Percentiles rank a stretch among this genome's conserved stretches.
phyloP scores from a whole-genome alignment of 2,888 invertebrate species.

The Geotrupes spiniger region DNA sequence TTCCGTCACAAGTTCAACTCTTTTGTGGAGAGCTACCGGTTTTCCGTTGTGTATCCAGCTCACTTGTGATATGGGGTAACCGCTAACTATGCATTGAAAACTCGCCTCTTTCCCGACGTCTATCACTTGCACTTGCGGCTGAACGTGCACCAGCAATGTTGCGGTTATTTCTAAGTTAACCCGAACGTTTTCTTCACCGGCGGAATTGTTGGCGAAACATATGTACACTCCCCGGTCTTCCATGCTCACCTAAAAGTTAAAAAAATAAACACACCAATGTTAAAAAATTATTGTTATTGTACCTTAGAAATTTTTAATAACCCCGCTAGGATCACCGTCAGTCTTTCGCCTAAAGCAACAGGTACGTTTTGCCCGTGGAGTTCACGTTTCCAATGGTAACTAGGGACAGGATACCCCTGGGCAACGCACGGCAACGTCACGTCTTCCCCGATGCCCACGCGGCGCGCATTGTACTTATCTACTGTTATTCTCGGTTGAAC shows the following conservation, averaged over 20 bases:
- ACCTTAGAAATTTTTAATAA: slow-evolving; percentile 66
- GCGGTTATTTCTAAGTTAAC: slow-evolving; percentile 77
- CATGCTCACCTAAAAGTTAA: slow-evolving; percentile 52
- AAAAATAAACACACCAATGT: too few species aligned
- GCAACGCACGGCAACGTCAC: slow-evolving; percentile 76
- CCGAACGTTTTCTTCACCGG: slow-evolving; percentile 77
- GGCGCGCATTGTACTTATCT: slow-evolving; percentile 66
- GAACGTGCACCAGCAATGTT: slow-evolving; percentile 75
- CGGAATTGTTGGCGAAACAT: slow-evolving; percentile 88
- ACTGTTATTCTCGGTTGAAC: slow-evolving; percentile 72
- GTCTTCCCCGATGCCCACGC: slow-evolving; percentile 68
- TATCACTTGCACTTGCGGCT: slow-evolving; percentile 73
- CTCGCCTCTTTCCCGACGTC: slow-evolving; percentile 81
- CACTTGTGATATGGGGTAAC: slow-evolving; percentile 74
- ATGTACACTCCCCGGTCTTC: slow-evolving; percentile 85
- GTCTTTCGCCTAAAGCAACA: slow-evolving; percentile 63
- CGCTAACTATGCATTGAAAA: slow-evolving; percentile 84
- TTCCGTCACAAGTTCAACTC: slow-evolving; percentile 45
- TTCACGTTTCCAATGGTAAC: slow-evolving; percentile 77
- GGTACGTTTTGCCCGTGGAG: slow-evolving; percentile 66
- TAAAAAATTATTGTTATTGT: too few species aligned
- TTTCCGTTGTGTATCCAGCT: slow-evolving; percentile 77
- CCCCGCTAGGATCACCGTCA: slow-evolving; percentile 61
- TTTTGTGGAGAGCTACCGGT: slow-evolving; percentile 48
- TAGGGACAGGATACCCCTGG: slow-evolving; percentile 78